These are phyloP conservation scores for Apteryx owenii DNA, from an alignment of 2,113 vertebrate species.

Conservation along the genomic window DNA sequence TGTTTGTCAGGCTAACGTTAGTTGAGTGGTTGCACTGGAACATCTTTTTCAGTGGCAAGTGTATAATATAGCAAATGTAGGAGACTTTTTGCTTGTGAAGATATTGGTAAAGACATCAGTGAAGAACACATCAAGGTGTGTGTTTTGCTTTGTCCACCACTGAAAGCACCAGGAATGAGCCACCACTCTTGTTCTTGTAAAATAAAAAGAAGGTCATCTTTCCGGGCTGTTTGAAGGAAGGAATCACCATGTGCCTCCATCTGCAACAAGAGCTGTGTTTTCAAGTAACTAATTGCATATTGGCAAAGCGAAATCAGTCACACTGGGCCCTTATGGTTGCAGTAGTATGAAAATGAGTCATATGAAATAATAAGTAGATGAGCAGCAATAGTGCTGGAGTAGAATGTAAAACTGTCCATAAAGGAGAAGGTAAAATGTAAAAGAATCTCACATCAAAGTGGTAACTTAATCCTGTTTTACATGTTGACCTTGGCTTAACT, in stretches of 20 bases:
- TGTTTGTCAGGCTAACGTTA: neutral
- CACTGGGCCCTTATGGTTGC: neutral
- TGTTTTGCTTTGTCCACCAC: neutral
- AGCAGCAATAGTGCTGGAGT: conserved; percentile 14
- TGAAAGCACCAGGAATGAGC: neutral
- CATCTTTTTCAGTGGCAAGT: neutral
- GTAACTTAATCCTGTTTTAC: conserved; percentile 28
- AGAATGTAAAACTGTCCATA: conserved; percentile 28
- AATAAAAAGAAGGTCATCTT: neutral
- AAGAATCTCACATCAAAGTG: conserved; percentile 60
- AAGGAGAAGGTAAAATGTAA: conserved; percentile 46
- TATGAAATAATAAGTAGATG: conserved; percentile 43
- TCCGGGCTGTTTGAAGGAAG: neutral
- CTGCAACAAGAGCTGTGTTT: neutral
- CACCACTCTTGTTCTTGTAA: neutral
- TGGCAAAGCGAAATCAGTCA: neutral
- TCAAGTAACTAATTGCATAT: neutral
- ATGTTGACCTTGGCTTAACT: conserved; percentile 59
- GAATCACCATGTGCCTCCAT: neutral
- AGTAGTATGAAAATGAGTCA: conserved; percentile 46
- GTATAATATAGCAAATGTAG: neutral
- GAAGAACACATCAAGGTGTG: accelerated
- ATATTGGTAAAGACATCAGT: neutral
- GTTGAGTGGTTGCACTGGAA: neutral
- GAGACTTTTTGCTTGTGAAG: neutral